Base-by-base conservation (phyloP, 2,888 invertebrate genomes). In the Ferrisia virgata region DNA sequence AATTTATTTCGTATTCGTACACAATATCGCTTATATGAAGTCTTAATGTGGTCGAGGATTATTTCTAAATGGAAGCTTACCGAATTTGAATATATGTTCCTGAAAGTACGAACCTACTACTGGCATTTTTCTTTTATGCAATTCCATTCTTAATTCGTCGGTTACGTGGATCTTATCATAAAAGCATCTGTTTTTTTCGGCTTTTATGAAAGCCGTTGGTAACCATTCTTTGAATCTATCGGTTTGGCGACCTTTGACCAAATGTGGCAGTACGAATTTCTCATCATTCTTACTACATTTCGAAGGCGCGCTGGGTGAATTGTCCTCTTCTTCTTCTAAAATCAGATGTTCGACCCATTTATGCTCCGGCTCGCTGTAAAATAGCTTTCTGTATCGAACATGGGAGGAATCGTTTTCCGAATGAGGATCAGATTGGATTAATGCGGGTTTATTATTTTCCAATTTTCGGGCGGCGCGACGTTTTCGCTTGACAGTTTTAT, bases 51-150 rank as follows among this genome's bases (percentile, higher is more conserved):
- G 11, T n/a, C 82, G 69, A 8, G 82, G 82, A 43, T 82, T 82
- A 43, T 25, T 25, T 40, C 82, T 18, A 31, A 82, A 82, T 15
- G 82, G 82, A 36, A 69, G 72, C 18, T 82, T 82, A n/a, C 82
- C 82, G 40, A 82, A 82, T 72, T 82, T 82, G n/a, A 40, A 72
- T 28, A 82, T 82, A 76, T 82, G 82, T 43, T 82, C 40, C 28
- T 82, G 82, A 40, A 69, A 82, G 15, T 40, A 72, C 1, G 43
- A 69, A 69, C 72, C 72, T 40, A 82, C 82, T 25, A 82, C 43
- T 22, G 72, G 82, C 82, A 82, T 82, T 22, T 82, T 82, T n/a
- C 82, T 72, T 72, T 82, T 82, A 28, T 82, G 43, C 28, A 82
- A 72, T 31, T 82, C 82, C 72, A 82, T 82, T 25, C 82, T 69